Base-by-base conservation (phyloP, 2,888 invertebrate genomes). In the Antheraea assamensis region DNA sequence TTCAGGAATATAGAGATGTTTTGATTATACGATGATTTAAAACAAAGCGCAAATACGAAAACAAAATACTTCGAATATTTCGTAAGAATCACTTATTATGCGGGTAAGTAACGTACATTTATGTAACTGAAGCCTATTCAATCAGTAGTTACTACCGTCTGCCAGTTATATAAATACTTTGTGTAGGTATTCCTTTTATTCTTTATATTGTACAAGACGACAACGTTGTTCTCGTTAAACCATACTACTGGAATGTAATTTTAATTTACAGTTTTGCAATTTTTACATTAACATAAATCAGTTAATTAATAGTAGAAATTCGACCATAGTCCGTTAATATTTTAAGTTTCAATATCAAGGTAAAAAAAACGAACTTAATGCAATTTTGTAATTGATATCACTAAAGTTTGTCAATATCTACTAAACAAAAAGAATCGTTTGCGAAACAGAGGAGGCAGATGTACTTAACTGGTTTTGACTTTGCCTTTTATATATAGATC, bases 41-140 rank as follows among this genome's bases (percentile, higher is more conserved):
- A 64, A 15, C 61, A 64, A 17, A 2, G n/a, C 27, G 27, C 15
- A 27, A 15, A 61, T 27, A 27, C 7, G 15, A 64, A 27, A 30
- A 64, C 76, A 81, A 83, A 82, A 83, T 86, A 84, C 77, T 82
- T 80, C 81, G 84, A 82, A 82, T 75, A 80, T 92, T 90, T 88
- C 81, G 83, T 87, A 90, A 91, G 80, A 74, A 78, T 77, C 78
- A 85, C 85, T 86, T 87, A 85, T 86, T 88, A 88, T 89, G 91
- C 87, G 86, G 80, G 86, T 84, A 83, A 85, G 90, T 90, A 88
- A 87, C 88, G 84, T 89, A 88, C 82, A 87, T 89, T 93, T 93
- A 92, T 91, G 92, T 92, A 93, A 93, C 91, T 85, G 88, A 84
- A 84, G 86, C 86, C 90, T 90, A 92, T 92, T 92, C 90, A 92